Evolutionary conservation across 2,888 invertebrate species (phyloP).

Genomic region (Panopea generosa): DNA sequence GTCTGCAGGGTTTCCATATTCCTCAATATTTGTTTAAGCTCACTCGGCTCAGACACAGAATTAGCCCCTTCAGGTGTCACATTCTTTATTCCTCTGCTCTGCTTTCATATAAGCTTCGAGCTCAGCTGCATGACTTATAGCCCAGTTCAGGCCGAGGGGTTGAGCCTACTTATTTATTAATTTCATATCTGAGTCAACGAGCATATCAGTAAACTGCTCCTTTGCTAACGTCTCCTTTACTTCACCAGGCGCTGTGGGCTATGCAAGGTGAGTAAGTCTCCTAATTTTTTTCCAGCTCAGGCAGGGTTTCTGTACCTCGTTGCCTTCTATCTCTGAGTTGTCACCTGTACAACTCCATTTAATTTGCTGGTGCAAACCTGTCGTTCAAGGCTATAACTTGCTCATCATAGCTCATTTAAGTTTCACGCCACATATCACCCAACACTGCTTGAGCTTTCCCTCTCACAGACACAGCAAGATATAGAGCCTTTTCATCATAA

Average conservation of each 20-base stretch:
- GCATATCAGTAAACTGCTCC: constrained; percentile 4
- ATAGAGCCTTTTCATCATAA: constrained; percentile 30
- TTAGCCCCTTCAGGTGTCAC: background rate
- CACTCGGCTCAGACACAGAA: too few relatives aligned
- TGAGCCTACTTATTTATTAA: background rate
- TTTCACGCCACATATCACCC: constrained; percentile 8
- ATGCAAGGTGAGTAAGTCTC: background rate
- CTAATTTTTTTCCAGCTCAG: constrained; percentile 2
- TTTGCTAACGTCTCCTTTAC: constrained; percentile 1
- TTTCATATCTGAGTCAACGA: background rate
- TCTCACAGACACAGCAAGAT: constrained; percentile 23
- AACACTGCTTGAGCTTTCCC: constrained; percentile 29
- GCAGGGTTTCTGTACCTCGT: background rate
- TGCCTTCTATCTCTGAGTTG: constrained; percentile 5
- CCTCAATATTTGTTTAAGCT: background rate
- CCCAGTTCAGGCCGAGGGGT: background rate
- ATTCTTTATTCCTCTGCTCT: background rate
- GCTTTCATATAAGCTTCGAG: constrained; percentile 4
- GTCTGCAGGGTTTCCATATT: background rate
- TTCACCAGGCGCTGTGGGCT: background rate
- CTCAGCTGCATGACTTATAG: background rate
- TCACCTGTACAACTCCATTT: constrained; percentile 6
- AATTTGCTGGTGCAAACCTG: constrained; percentile 8
- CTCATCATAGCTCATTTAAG: background rate
- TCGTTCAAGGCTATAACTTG: background rate